Percentiles rank a stretch among this genome's conserved stretches.
Conservation (phyloP, 2,888 invertebrate species). For the Caenorhabditis sp. region DNA sequence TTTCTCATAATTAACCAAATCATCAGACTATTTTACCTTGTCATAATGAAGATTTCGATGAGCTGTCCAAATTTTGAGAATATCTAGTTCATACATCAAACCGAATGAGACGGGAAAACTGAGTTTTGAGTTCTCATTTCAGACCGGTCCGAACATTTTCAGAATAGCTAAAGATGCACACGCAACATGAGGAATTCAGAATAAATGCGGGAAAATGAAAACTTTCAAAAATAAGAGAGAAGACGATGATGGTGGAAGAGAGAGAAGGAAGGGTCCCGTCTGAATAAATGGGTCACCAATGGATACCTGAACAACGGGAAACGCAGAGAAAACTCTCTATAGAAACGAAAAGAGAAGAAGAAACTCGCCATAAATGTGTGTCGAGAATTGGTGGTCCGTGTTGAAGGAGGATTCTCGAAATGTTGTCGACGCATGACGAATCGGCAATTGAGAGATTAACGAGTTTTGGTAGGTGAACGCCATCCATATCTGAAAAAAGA, state of each 20-base stretch:
- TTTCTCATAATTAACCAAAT: slow-evolving; percentile 16
- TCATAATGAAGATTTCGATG: slow-evolving; percentile 33
- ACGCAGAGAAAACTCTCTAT: slow-evolving; percentile 19
- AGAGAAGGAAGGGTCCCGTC: slow-evolving; percentile 2
- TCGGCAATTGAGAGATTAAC: slow-evolving; percentile 64
- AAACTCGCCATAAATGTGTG: slow-evolving; percentile 60
- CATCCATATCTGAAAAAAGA: slow-evolving; percentile 70
- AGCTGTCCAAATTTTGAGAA: slow-evolving; percentile 47
- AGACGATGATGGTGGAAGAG: not conserved
- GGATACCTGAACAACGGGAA: slow-evolving; percentile 35
- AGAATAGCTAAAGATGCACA: slow-evolving; percentile 34
- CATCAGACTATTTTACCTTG: not conserved
- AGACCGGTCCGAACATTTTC: slow-evolving; percentile 8
- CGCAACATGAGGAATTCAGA: slow-evolving; percentile 29
- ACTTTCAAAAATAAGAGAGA: slow-evolving; percentile 4
- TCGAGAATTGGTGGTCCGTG: slow-evolving; percentile 50
- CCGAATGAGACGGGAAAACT: not conserved
- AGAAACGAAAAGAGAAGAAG: not conserved
- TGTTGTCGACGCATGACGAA: slow-evolving; percentile 58
- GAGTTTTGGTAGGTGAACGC: slow-evolving; percentile 75
- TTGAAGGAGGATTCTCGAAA: slow-evolving; percentile 54
- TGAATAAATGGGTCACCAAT: slow-evolving; percentile 43
- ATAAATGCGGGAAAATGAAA: slow-evolving; percentile 19
- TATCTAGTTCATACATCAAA: slow-evolving; percentile 54
- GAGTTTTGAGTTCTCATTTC: slow-evolving; percentile 37